These are phyloP conservation scores for Paelopatides confundens DNA, from an alignment of 53 echinoderm and acorn worm genomes.

Conservation along the genomic window DNA sequence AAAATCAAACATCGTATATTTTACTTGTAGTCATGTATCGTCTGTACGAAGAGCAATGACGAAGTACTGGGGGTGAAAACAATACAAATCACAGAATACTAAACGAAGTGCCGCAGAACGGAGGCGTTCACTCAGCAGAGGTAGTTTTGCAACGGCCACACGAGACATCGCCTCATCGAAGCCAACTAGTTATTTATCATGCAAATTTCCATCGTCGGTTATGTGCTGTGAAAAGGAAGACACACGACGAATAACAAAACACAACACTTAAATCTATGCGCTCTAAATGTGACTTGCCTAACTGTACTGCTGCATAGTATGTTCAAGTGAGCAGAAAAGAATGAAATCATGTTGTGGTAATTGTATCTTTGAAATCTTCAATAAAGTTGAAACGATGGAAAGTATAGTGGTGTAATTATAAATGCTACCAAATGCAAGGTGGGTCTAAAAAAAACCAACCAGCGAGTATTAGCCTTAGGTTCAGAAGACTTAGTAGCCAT, in stretches of 20 bases:
- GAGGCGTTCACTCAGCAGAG: constrained; percentile 16
- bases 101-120: constrained; percentile 38
- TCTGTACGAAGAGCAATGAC: constrained; percentile 44
- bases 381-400: constrained; percentile 63
- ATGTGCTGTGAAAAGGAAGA: constrained; percentile 62
- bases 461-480: constrained; percentile 27
- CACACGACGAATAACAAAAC: constrained; percentile 2
- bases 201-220: constrained; percentile 50
- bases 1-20: too few relatives aligned
- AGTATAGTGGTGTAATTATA: constrained; percentile 22
- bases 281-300: constrained; percentile 59
- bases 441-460: neutral
- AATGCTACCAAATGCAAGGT: constrained; percentile 45
- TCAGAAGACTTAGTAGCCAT: constrained; percentile 56
- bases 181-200: constrained; percentile 62
- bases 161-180: constrained; percentile 29
- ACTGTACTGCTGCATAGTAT: constrained; percentile 42
- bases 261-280: constrained; percentile 55
- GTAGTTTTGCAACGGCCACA: constrained; percentile 48
- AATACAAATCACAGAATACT: constrained; percentile 50
- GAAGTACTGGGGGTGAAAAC: constrained; percentile 42
- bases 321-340: constrained; percentile 32
- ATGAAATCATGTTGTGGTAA: constrained; percentile 40
- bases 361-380: constrained; percentile 30
- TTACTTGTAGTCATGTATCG: constrained; percentile 45